Percentiles rank a stretch among this genome's conserved stretches.
phyloP scores from a whole-genome alignment of 2,888 invertebrate species.

The Prosapia bicincta region DNA sequence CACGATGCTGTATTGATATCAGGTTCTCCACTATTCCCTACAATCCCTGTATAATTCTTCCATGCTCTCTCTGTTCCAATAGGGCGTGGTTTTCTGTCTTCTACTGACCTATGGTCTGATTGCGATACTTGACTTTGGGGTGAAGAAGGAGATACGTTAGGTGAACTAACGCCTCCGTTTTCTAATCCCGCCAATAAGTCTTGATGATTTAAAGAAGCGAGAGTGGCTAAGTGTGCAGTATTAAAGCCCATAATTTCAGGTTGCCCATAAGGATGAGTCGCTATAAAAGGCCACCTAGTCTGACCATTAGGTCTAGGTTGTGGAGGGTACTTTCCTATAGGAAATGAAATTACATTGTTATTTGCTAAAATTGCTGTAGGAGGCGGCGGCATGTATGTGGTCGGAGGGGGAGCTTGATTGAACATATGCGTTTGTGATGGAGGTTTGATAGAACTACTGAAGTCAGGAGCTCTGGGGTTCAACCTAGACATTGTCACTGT shows the following conservation, averaged over 20 bases:
- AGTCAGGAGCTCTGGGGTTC: slow-evolving; percentile 79
- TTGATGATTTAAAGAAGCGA: slow-evolving; percentile 31
- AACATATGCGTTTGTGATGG: slow-evolving; percentile 25
- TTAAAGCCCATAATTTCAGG: slow-evolving; percentile 29
- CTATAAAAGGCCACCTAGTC: slow-evolving; percentile 45
- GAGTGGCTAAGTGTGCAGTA: slow-evolving; percentile 32
- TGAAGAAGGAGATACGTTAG: slow-evolving; percentile 34
- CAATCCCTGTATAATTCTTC: slow-evolving; percentile 51
- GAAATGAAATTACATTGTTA: slow-evolving; percentile 39
- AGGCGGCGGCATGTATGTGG: slow-evolving; percentile 13
- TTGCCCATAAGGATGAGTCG: slow-evolving; percentile 42
- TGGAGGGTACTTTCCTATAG: slow-evolving; percentile 44
- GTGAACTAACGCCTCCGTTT: slow-evolving; percentile 33
- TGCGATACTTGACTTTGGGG: slow-evolving; percentile 39
- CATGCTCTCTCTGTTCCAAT: slow-evolving; percentile 81
- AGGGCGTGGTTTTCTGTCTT: slow-evolving; percentile 60
- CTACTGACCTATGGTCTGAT: slow-evolving; percentile 45
- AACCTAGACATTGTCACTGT: slow-evolving; percentile 61
- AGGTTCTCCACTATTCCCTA: slow-evolving; percentile 45
- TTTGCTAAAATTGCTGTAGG: slow-evolving; percentile 29
- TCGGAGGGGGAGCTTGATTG: slow-evolving; percentile 24
- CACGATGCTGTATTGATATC: slow-evolving; percentile 45
- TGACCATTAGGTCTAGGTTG: slow-evolving; percentile 34
- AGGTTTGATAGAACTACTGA: slow-evolving; percentile 53
- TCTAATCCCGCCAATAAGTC: slow-evolving; percentile 48